A percentile compares a stretch with the other conserved stretches of the same genome.
phyloP scores from a whole-genome alignment of 2,888 invertebrate species.

The Heliconius ethilla region DNA sequence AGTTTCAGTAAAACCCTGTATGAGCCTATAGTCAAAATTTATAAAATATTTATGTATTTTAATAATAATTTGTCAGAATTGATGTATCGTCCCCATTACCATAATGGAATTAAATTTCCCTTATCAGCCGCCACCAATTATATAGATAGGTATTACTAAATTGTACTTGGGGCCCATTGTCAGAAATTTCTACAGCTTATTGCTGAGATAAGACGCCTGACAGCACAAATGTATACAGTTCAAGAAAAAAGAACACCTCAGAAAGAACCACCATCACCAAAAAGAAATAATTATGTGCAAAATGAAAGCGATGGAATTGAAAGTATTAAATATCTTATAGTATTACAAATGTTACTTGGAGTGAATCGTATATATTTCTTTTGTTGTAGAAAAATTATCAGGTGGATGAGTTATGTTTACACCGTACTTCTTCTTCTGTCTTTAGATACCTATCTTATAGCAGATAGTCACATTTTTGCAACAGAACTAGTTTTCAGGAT shows the following conservation, averaged over 20 bases:
- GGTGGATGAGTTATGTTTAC: constrained; percentile 32
- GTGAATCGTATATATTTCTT: constrained; percentile 40
- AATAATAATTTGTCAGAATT: constrained; percentile 16
- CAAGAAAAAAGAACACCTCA: neutral
- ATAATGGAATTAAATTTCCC: constrained; percentile 19
- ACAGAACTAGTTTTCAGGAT: constrained; percentile 29
- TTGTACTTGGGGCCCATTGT: neutral
- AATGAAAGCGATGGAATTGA: constrained; percentile 6
- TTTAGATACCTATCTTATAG: constrained; percentile 1
- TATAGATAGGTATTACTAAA: neutral
- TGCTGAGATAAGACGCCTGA: neutral
- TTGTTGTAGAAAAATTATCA: constrained; percentile 21
- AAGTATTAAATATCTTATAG: constrained; percentile 37
- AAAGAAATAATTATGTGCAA: constrained; percentile 26
- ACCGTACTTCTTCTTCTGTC: constrained; percentile 22
- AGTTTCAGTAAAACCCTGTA: neutral
- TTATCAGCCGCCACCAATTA: constrained; percentile 3
- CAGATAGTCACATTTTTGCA: neutral
- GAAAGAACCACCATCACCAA: constrained; percentile 10
- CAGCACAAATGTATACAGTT: neutral
- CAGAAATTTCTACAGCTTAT: neutral
- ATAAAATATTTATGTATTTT: neutral
- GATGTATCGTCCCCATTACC: constrained; percentile 18
- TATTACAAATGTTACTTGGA: constrained; percentile 40
- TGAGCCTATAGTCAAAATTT: neutral